Evolutionary conservation across 2,797 vertebrate species (phyloP).

Genomic region (Rhodeus uyekii): DNA sequence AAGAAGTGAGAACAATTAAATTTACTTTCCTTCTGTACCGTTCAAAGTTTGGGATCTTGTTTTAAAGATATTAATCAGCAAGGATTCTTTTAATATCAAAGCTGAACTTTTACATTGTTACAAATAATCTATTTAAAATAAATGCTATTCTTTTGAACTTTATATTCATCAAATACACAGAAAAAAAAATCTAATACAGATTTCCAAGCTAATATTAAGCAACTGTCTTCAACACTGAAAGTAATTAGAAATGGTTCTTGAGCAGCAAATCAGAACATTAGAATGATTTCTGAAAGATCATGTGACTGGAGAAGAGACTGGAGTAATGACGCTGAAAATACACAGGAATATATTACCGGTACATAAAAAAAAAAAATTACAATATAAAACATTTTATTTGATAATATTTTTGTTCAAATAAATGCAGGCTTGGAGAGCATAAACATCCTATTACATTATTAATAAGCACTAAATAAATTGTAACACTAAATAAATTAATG

Average conservation of each 20-base stretch:
- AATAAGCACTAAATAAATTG: background rate
- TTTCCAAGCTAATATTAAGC: background rate
- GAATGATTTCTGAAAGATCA: background rate
- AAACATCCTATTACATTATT: too few species aligned
- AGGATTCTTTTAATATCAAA: background rate
- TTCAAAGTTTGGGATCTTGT: background rate
- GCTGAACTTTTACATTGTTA: background rate
- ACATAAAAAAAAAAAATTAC: background rate
- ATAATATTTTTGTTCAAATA: background rate
- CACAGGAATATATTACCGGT: background rate
- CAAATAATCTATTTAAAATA: background rate
- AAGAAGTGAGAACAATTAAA: background rate
- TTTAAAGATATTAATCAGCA: background rate
- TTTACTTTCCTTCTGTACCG: background rate
- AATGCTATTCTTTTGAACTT: background rate
- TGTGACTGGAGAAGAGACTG: background rate
- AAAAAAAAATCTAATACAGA: background rate
- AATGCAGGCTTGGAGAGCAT: background rate
- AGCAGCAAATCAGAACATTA: background rate
- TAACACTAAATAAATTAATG: background rate
- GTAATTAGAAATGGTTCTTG: background rate
- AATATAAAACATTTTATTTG: background rate
- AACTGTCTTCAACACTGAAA: background rate
- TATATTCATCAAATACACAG: background rate
- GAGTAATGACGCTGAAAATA: background rate